phyloP scores from a whole-genome alignment of 2,888 invertebrate species.

The Napeogenes inachia region DNA sequence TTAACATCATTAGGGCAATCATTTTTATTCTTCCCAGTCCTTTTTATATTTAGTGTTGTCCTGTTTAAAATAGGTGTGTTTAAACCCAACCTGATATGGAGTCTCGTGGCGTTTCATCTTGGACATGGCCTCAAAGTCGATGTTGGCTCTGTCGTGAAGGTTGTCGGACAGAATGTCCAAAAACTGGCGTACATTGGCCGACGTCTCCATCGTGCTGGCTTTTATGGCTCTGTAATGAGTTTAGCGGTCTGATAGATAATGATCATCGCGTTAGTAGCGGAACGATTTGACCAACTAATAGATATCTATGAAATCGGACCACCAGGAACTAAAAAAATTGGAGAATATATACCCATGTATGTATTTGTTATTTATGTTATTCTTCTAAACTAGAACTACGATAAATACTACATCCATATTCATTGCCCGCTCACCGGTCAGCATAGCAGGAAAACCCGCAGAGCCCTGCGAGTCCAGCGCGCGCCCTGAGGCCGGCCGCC shows the following conservation, averaged over 20 bases:
- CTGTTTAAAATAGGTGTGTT: background rate
- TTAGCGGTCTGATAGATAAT: no score
- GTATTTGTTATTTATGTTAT: no score
- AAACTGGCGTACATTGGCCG: conserved; percentile 88
- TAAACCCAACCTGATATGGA: conserved; percentile 41
- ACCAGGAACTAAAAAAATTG: no score
- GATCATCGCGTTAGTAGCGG: no score
- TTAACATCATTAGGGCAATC: conserved; percentile 9
- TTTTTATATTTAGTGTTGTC: background rate
- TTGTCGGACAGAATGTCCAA: conserved; percentile 85
- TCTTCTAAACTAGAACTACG: background rate
- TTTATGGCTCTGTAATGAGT: conserved; percentile 82
- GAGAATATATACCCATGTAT: no score
- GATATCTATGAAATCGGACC: no score
- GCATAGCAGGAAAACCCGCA: conserved; percentile 95
- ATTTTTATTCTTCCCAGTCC: background rate
- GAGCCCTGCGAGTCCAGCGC: conserved; percentile 88
- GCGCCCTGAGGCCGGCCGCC: conserved; percentile 81
- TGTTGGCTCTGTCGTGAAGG: conserved; percentile 81
- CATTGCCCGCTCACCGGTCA: conserved; percentile 77
- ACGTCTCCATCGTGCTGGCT: conserved; percentile 90
- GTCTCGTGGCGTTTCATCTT: conserved; percentile 80
- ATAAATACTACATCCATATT: background rate
- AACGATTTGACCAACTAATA: no score
- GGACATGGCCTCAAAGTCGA: conserved; percentile 87